A percentile compares a stretch with the other conserved stretches of the same genome.
Evolutionary conservation across 2,888 invertebrate genomes (phyloP).

Genomic region (Lordiphosa andalusiaca): DNA sequence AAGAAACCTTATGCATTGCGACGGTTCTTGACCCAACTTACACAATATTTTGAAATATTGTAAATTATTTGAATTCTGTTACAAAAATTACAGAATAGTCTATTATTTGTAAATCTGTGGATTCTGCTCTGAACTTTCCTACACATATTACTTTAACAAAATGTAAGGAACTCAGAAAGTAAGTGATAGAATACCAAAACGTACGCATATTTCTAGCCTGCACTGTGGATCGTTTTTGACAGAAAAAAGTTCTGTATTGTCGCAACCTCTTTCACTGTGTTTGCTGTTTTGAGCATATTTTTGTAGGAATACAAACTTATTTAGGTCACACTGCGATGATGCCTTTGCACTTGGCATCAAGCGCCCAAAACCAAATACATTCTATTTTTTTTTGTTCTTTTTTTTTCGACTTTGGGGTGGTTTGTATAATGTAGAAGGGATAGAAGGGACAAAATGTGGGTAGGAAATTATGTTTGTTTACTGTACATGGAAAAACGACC

Average conservation of each 20-base stretch:
- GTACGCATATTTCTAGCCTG: no score
- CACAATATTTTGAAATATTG: no score
- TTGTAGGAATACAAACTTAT: constrained; percentile 8
- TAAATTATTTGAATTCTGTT: no score
- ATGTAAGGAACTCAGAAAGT: no score
- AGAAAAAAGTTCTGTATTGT: neutral
- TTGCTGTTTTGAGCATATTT: neutral
- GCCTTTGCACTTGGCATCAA: constrained; percentile 19
- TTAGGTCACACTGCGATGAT: constrained; percentile 30
- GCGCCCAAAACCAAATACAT: neutral
- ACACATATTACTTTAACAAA: no score
- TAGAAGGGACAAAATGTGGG: neutral
- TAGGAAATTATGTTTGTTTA: neutral
- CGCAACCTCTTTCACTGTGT: neutral
- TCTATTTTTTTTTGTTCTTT: neutral
- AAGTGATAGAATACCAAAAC: no score
- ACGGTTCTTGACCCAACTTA: no score
- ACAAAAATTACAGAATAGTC: no score
- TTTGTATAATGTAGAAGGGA: neutral
- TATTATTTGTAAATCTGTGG: no score
- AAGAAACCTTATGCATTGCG: no score
- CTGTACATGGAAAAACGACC: neutral
- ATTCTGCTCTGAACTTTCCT: no score
- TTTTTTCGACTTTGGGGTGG: neutral
- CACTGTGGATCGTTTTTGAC: no score